phyloP scores from a whole-genome alignment of 2,797 vertebrate genomes.

The Cyclura pinguis region DNA sequence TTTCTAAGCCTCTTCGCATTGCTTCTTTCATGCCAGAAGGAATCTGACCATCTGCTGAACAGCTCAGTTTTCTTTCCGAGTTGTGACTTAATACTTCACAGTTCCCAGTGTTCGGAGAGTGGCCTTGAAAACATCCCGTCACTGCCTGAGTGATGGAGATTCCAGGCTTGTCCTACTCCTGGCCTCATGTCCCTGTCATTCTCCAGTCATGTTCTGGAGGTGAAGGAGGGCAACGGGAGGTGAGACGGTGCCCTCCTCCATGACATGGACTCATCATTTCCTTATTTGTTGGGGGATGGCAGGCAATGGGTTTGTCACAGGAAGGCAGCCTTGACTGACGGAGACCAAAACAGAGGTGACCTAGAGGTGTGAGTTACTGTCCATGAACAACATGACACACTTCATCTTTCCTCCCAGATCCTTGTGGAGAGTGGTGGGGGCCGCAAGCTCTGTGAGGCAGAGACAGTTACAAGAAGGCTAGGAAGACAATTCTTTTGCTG shows the following conservation, averaged over 20 bases:
- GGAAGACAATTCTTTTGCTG: neutral
- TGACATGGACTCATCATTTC: conserved; percentile 6
- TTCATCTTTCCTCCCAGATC: neutral
- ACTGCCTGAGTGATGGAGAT: neutral
- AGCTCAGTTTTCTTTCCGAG: neutral
- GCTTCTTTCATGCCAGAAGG: no score
- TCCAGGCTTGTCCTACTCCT: neutral
- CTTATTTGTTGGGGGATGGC: conserved; percentile 12
- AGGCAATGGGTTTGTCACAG: neutral
- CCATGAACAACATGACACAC: neutral
- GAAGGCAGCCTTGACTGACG: conserved; percentile 14
- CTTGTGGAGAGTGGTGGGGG: no score
- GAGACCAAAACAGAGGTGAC: neutral
- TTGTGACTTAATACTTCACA: neutral
- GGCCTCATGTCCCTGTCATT: conserved; percentile 20
- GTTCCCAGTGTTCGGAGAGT: neutral
- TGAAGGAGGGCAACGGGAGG: neutral
- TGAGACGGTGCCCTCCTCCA: neutral
- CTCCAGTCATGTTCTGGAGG: conserved; percentile 8
- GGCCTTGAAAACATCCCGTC: neutral
- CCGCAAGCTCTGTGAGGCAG: neutral
- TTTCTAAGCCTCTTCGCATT: neutral
- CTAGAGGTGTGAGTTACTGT: neutral
- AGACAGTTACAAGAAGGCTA: neutral
- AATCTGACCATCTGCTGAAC: neutral